phyloP scores from a whole-genome alignment of 2,113 vertebrate genomes.

The Heterocephalus glaber region DNA sequence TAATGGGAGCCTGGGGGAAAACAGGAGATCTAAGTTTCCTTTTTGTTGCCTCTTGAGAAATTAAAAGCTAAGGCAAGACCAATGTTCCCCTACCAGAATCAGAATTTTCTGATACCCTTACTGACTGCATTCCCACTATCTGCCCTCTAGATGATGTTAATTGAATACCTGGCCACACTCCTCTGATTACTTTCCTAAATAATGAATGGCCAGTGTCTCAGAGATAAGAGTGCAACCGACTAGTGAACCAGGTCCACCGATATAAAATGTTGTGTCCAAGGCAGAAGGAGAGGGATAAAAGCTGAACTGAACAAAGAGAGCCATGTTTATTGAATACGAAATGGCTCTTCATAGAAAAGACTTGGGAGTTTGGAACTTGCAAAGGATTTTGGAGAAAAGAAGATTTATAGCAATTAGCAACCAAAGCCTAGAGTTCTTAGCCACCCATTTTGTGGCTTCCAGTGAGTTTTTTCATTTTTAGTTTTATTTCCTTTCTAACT shows the following conservation, averaged over 20 bases:
- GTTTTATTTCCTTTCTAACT: neutral
- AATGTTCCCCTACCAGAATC: neutral
- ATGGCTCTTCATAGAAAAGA: neutral
- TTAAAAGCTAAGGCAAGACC: neutral
- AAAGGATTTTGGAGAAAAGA: neutral
- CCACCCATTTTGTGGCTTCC: neutral
- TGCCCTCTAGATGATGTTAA: neutral
- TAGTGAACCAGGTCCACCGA: neutral
- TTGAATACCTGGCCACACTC: neutral
- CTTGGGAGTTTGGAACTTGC: neutral
- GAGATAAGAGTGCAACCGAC: neutral
- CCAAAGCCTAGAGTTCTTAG: neutral
- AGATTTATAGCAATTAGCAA: neutral
- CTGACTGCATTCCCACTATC: rapidly evolving
- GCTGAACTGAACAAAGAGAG: neutral
- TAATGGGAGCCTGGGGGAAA: neutral
- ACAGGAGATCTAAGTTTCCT: neutral
- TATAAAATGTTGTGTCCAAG: neutral
- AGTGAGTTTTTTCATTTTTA: neutral
- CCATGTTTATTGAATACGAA: neutral
- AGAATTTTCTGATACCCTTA: neutral
- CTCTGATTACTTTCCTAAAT: neutral
- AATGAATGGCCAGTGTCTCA: neutral
- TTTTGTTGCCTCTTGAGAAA: neutral
- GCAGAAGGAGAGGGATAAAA: neutral